Evolutionary conservation across 2,797 vertebrate species (phyloP), one percentile per base, ranked within the genome.

Genomic region (Chromis chromis): DNA sequence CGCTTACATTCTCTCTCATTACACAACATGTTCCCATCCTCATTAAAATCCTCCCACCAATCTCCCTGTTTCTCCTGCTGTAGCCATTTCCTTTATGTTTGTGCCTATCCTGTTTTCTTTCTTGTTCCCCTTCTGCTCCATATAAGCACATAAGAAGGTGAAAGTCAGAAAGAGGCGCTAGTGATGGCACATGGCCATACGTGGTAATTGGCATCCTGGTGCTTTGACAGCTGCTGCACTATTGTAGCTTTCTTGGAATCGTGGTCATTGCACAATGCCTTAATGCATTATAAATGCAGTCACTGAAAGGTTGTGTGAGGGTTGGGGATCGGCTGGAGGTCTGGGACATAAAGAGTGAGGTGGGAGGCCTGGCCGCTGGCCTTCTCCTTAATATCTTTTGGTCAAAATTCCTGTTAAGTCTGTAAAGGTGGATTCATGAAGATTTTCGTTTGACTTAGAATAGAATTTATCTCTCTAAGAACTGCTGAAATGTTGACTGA

Each of bases 121-220:
- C 42, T 21, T 64, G 7, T 56, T 60, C 31, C 44, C 31, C 64
- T 61, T 71, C 27, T 52, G 31, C 79, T 63, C 59, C 44, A 33
- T 64, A 52, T 46, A 71, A 50, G 39, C 72, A 60, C 64, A 79
- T 52, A 57, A 74, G 75, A 78, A 86, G 87, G 71, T 82, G 80
- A 87, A 83, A 88, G 83, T 81, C 66, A 81, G 59, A 61, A 74
- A 82, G 62, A 80, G 69, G 83, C 28, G 22, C 46, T 60, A 39
- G 73, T 65, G 59, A 78, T 78, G 78, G 80, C 80, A 76, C 76
- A 77, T 60, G 67, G 76, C 79, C 80, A 85, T 83, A 71, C 46
- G 31, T 82, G 69, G 72, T 94, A 93, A 93, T 91, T 94, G 91
- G 87, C 76, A 82, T 89, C 84, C 81, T 58, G 66, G 83, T 87